Evolutionary conservation across 2,888 invertebrate genomes (phyloP), one percentile per base, ranked within the genome.

Genomic region (Nomada lathburiana): DNA sequence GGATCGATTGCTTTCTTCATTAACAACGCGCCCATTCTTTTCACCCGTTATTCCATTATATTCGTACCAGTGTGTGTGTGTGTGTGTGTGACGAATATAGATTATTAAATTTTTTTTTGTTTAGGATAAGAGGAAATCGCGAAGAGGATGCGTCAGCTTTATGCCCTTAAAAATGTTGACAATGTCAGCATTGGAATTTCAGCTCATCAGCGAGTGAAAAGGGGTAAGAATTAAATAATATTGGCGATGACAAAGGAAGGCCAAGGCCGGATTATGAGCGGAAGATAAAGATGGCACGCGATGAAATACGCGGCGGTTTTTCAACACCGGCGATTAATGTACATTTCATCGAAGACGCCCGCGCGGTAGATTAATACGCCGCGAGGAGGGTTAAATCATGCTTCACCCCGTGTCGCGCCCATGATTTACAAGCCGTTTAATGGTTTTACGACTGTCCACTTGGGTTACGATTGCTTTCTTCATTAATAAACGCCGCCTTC

Each of bases 341-440:
- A 68, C 83, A 85, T 87, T 87, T 87, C 87, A 74, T 87, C 87
- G 87, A 82, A 85, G 85, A 86, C 85, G 77, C 76, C 77, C 78
- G 78, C 71, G 63, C 74, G 67, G 76, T 65, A 82, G 85, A 87
- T 87, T 87, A 86, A 87, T 87, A 85, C 81, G 73, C 80, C 82
- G 75, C 64, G 79, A 77, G 80, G 65, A 83, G 82, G 85, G 87
- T 86, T 87, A 86, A 86, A 87, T 87, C 86, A 86, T 80, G 86
- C 62, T 82, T 76, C 85, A 82, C 83, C 83, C 72, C 82, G 75
- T 72, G 83, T 77, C 77, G 78, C 83, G 53, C 53, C 11, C 62
- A 42, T 87, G 87, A 87, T 85, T 87, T 86, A 82, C 85, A 83
- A 83, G 76, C 74, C 82, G 73, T 84, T 83, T 86, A 86, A 85